Percentiles rank a stretch among this genome's conserved stretches.
phyloP scores from a whole-genome alignment of 1,140 invertebrate species.

The Mya arenaria region DNA sequence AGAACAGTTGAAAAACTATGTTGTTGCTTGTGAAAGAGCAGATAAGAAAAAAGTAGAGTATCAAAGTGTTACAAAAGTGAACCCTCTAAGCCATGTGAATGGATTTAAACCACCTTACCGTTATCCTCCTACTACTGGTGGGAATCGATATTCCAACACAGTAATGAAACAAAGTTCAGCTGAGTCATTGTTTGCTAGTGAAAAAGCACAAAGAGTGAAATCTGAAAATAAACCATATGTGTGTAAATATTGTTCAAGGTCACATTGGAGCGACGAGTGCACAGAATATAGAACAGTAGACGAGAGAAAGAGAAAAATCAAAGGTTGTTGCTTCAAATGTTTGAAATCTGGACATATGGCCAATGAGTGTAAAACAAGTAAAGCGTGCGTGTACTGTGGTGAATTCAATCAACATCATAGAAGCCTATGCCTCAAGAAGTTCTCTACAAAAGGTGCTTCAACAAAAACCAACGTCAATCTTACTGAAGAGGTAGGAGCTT shows the following conservation, averaged over 20 bases:
- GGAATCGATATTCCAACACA: too few species aligned
- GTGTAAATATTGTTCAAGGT: not conserved
- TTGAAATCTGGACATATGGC: not conserved
- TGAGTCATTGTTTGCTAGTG: too few species aligned
- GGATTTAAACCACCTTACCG: too few species aligned
- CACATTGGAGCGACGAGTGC: slow-evolving; percentile 33
- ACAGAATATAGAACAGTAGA: not conserved
- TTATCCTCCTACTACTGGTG: too few species aligned
- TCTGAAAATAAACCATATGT: too few species aligned
- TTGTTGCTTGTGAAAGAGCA: too few species aligned
- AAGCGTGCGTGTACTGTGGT: slow-evolving; percentile 31
- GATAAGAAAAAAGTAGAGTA: too few species aligned
- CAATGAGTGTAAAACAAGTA: slow-evolving; percentile 12
- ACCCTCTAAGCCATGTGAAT: too few species aligned
- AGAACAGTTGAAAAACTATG: too few species aligned
- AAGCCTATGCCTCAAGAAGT: slow-evolving; percentile 28
- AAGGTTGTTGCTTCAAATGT: slow-evolving; percentile 5
- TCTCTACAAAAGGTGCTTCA: not conserved
- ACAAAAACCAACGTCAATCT: not conserved
- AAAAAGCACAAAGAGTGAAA: too few species aligned
- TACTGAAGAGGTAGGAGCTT: not conserved
- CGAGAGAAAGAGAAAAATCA: not conserved
- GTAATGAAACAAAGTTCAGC: too few species aligned
- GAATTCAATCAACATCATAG: slow-evolving; percentile 12
- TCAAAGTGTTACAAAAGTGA: too few species aligned